Evolutionary conservation across 2,113 vertebrate genomes (phyloP).

Genomic region (Glaucomys volans): DNA sequence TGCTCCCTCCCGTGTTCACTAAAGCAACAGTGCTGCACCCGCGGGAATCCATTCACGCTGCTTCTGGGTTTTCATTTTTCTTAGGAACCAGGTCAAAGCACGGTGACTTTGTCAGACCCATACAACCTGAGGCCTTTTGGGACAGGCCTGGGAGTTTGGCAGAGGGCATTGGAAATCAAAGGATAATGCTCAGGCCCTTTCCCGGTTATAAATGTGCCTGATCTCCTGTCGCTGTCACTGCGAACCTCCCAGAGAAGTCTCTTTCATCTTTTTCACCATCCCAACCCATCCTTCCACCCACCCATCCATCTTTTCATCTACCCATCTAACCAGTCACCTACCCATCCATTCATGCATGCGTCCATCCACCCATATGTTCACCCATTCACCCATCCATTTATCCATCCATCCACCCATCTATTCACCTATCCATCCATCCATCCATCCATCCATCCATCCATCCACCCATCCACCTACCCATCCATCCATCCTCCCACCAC

Average conservation of each 20-base stretch:
- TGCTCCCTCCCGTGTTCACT: rapidly evolving
- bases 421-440: no score
- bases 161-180: neutral
- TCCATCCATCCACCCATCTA: neutral
- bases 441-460: neutral
- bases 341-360: neutral
- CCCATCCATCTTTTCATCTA: neutral
- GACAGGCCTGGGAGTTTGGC: neutral
- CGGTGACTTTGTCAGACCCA: neutral
- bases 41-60: rapidly evolving
- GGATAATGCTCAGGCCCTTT: no score
- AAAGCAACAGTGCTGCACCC: no score
- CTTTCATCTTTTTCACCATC: neutral
- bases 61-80: neutral
- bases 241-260: neutral
- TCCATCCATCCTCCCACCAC: no score
- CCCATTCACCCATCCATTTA: neutral
- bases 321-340: neutral
- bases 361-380: neutral
- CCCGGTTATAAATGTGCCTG: no score
- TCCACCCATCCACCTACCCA: neutral
- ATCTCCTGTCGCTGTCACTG: neutral
- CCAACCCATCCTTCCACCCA: neutral
- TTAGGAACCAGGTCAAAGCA: neutral
- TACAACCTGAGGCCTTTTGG: neutral